A percentile compares a stretch with the other conserved stretches of the same genome.
These are phyloP conservation scores for Botrylloides violaceus DNA, from an alignment of 23 tunicate species.

Conservation along the genomic window DNA sequence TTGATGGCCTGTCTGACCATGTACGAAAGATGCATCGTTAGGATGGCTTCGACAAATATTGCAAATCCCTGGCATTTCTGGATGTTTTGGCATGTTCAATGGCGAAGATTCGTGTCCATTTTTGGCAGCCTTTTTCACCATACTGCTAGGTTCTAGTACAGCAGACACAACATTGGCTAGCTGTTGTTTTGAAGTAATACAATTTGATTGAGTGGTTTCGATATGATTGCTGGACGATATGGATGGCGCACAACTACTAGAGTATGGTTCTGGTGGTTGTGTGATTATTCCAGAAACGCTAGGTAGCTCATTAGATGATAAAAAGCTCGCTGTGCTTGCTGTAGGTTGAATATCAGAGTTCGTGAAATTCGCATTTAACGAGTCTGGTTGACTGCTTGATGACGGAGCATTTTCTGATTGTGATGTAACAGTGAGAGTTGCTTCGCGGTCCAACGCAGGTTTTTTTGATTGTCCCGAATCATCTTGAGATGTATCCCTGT, in stretches of 20 bases:
- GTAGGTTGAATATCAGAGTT: background rate
- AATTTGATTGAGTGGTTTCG: too few species aligned
- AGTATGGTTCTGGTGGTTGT: too few species aligned
- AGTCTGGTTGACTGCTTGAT: too few species aligned
- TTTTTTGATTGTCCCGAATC: background rate
- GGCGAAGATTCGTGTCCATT: slow-evolving; percentile 1
- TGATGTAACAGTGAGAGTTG: background rate
- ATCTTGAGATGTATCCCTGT: background rate
- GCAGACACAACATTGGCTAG: too few species aligned
- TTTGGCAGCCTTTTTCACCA: background rate
- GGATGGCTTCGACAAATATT: slow-evolving; percentile 64
- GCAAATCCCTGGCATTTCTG: slow-evolving; percentile 21
- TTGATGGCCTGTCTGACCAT: slow-evolving; percentile 57
- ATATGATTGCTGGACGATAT: too few species aligned
- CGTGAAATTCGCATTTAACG: too few species aligned
- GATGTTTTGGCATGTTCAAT: background rate
- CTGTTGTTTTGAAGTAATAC: too few species aligned
- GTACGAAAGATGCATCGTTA: slow-evolving; percentile 53
- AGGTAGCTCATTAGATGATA: too few species aligned
- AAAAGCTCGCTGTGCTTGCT: too few species aligned
- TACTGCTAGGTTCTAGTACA: background rate
- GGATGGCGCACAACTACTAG: too few species aligned
- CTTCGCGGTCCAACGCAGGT: background rate
- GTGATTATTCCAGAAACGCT: too few species aligned
- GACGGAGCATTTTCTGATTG: too few species aligned